Evolutionary conservation across 1,140 invertebrate species (phyloP).

Genomic region (Pogonomyrmex californicus): DNA sequence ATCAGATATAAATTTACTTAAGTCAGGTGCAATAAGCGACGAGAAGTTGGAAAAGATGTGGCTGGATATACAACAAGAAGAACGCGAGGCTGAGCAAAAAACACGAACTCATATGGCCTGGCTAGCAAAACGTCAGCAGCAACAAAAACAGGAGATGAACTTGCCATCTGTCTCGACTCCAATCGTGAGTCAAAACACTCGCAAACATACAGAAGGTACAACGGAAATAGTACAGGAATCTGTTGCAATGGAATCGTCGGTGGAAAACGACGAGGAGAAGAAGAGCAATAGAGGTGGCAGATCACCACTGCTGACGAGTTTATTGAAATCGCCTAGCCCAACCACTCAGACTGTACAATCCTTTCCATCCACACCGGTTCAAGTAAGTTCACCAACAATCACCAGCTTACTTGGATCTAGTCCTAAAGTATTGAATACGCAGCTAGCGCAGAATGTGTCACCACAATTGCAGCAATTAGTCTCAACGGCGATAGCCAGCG

Average conservation of each 20-base stretch:
- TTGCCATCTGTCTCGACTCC: conserved; percentile 24
- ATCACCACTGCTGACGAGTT: conserved; percentile 93
- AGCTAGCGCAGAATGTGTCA: conserved; percentile 79
- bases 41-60: conserved; percentile 91
- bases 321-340: conserved; percentile 91
- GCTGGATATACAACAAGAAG: conserved; percentile 91
- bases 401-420: conserved; percentile 88
- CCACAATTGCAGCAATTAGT: conserved; percentile 85
- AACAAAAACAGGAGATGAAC: conserved; percentile 80
- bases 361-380: conserved; percentile 79
- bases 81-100: conserved; percentile 90
- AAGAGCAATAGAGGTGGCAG: conserved; percentile 82
- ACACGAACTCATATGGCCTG: conserved; percentile 89
- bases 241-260: conserved; percentile 53
- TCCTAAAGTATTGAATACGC: conserved; percentile 82
- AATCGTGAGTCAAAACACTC: conserved; percentile 37
- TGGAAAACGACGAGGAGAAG: conserved; percentile 73
- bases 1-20: conserved; percentile 88
- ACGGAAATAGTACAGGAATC: conserved; percentile 53
- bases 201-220: conserved; percentile 76
- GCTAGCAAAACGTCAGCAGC: conserved; percentile 90
- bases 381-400: conserved; percentile 87
- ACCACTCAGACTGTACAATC: conserved; percentile 84
- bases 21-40: conserved; percentile 88
- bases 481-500: conserved; percentile 79